A percentile compares a stretch with the other conserved stretches of the same genome.
phyloP scores from a whole-genome alignment of 35 echinoderm and acorn worm species.

The Lytechinus pictus region DNA sequence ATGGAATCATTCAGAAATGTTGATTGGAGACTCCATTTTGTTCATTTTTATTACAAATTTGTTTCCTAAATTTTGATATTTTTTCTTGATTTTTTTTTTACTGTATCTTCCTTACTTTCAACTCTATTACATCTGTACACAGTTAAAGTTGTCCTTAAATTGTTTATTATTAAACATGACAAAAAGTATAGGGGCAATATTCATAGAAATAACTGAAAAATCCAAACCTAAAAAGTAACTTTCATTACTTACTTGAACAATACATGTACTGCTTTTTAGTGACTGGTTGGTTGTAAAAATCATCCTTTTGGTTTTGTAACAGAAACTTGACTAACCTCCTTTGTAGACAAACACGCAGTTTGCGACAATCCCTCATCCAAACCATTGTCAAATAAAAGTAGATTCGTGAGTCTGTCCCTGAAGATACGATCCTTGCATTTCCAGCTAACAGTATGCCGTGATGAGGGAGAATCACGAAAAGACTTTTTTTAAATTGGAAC shows the following conservation, averaged over 20 bases:
- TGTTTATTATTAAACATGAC: not conserved
- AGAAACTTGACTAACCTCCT: not conserved
- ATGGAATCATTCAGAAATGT: not conserved
- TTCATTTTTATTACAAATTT: not conserved
- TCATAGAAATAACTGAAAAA: not conserved
- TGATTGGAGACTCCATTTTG: not conserved
- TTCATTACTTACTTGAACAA: no score
- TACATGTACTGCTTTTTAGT: no score
- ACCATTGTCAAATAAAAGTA: not conserved
- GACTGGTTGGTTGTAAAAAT: no score
- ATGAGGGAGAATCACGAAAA: not conserved
- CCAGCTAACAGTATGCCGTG: conserved; percentile 14
- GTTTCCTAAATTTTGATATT: no score
- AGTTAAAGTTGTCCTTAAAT: not conserved
- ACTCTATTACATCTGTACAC: not conserved
- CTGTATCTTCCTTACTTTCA: not conserved
- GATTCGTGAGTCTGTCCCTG: not conserved
- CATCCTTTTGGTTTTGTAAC: no score
- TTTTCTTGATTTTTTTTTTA: not conserved
- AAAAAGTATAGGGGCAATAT: not conserved
- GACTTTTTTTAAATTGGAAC: not conserved
- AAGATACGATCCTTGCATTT: not conserved
- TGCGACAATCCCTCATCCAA: not conserved
- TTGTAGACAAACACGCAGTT: not conserved
- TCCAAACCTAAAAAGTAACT: no score